These are phyloP conservation scores for Troilus luridus DNA, from an alignment of 2,888 invertebrate species.

Conservation along the genomic window DNA sequence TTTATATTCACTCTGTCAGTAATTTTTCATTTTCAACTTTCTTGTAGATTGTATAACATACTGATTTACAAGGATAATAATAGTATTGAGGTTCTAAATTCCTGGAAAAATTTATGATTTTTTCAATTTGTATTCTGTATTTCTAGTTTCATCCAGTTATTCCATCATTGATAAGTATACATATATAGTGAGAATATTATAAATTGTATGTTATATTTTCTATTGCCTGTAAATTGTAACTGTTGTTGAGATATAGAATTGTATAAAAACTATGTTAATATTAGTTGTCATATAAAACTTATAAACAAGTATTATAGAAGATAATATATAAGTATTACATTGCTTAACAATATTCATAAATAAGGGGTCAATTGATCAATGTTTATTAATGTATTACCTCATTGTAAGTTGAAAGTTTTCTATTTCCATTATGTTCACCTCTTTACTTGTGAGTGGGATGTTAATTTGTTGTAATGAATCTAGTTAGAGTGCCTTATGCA, in stretches of 20 bases:
- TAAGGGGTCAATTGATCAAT: neutral
- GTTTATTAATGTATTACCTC: neutral
- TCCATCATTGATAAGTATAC: neutral
- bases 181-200: neutral
- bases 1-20: neutral
- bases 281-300: neutral
- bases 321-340: neutral
- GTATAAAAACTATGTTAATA: neutral
- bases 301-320: no score
- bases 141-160: neutral
- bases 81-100: no score
- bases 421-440: neutral
- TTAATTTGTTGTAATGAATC: neutral
- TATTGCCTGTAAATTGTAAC: neutral
- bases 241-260: neutral
- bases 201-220: slow-evolving; percentile 8
- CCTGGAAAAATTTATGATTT: neutral
- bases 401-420: neutral
- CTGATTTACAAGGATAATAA: no score
- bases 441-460: neutral
- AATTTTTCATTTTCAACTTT: neutral
- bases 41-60: neutral
- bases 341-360: neutral
- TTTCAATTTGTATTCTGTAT: neutral
- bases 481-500: slow-evolving; percentile 21